These are phyloP conservation scores for Takifugu rubripes DNA, from an alignment of 2,797 vertebrate genomes.

Conservation along the genomic window DNA sequence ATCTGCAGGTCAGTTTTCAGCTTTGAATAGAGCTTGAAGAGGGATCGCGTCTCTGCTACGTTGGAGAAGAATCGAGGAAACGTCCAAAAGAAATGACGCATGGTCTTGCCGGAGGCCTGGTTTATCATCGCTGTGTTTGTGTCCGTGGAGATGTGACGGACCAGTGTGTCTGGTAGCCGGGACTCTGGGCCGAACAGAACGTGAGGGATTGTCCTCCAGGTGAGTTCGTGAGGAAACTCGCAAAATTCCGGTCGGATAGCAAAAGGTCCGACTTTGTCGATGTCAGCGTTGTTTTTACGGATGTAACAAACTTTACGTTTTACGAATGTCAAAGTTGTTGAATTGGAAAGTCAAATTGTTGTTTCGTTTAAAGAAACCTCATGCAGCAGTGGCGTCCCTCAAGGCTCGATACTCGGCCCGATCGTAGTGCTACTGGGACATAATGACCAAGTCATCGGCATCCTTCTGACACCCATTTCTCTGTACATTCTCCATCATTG, in stretches of 20 bases:
- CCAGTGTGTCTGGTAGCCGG: slow-evolving; percentile 24
- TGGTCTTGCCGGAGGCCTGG: slow-evolving; percentile 22
- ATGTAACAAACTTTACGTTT: slow-evolving; percentile 23
- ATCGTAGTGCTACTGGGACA: neutral
- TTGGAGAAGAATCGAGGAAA: slow-evolving; percentile 39
- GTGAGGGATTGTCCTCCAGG: slow-evolving; percentile 51
- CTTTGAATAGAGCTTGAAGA: slow-evolving; percentile 26
- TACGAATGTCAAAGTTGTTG: slow-evolving; percentile 7
- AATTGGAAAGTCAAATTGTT: too few species aligned
- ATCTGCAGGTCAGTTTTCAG: slow-evolving; percentile 16
- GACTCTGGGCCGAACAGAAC: slow-evolving; percentile 44
- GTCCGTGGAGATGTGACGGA: slow-evolving; percentile 53
- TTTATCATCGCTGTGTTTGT: slow-evolving; percentile 43
- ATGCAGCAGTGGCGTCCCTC: neutral
- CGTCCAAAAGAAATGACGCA: slow-evolving; percentile 43
- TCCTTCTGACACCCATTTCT: neutral
- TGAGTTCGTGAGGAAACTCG: slow-evolving; percentile 52
- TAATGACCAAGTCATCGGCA: neutral
- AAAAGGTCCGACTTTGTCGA: slow-evolving; percentile 23
- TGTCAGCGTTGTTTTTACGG: too few species aligned
- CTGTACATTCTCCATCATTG: neutral
- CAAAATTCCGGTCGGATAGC: slow-evolving; percentile 52
- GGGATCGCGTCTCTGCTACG: slow-evolving; percentile 28
- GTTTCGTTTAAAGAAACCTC: neutral
- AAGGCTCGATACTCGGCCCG: neutral